These are phyloP conservation scores for Allygus modestus DNA, from an alignment of 2,888 invertebrate species.

Conservation along the genomic window DNA sequence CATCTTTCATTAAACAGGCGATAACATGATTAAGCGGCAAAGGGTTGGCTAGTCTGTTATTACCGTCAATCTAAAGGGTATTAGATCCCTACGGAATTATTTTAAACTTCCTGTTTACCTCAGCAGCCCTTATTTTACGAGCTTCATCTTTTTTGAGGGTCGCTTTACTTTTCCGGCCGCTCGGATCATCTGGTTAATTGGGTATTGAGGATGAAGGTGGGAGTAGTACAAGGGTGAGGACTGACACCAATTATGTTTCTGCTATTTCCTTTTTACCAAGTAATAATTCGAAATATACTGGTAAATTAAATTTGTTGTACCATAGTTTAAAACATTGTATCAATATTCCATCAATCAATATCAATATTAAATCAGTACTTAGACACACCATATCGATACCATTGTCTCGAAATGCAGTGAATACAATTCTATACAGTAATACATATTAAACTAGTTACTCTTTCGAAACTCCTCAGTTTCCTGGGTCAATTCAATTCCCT, in stretches of 20 bases:
- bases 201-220: slow-evolving; percentile 3
- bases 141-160: slow-evolving; percentile 50
- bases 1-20: slow-evolving; percentile 55
- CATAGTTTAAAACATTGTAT: too few species aligned
- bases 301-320: too few species aligned
- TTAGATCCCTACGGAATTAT: slow-evolving; percentile 51
- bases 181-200: slow-evolving; percentile 30
- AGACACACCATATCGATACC: too few species aligned
- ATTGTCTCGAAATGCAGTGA: too few species aligned
- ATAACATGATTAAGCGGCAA: slow-evolving; percentile 49
- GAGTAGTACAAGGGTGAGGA: background rate
- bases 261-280: background rate
- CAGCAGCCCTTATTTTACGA: slow-evolving; percentile 55
- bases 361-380: too few species aligned
- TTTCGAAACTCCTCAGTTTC: too few species aligned
- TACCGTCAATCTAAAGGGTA: slow-evolving; percentile 48
- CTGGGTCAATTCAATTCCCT: too few species aligned
- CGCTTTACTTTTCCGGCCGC: slow-evolving; percentile 25
- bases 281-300: too few species aligned
- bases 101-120: slow-evolving; percentile 60
- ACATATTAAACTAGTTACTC: too few species aligned
- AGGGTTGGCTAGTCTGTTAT: slow-evolving; percentile 55
- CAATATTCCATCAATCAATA: too few species aligned
- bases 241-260: background rate
- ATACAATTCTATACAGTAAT: too few species aligned